Evolutionary conservation across 2,888 invertebrate genomes (phyloP).

Genomic region (Acleris holmiana): DNA sequence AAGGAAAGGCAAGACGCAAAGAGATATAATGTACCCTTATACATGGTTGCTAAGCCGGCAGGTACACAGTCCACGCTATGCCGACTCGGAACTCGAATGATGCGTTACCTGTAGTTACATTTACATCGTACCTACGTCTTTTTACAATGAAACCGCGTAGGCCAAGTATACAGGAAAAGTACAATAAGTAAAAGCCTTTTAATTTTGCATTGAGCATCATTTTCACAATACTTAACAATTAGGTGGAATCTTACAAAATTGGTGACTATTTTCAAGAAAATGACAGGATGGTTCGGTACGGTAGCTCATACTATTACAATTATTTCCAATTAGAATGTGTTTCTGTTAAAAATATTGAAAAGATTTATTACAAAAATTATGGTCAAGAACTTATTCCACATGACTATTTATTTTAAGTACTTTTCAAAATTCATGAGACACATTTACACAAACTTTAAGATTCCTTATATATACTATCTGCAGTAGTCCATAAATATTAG

Average conservation of each 20-base stretch:
- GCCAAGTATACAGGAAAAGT: conserved; percentile 21
- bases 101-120: conserved; percentile 3
- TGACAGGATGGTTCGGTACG: conserved; percentile 64
- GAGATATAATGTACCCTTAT: background rate
- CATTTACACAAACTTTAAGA: conserved; percentile 46
- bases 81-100: background rate
- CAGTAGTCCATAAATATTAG: conserved; percentile 50
- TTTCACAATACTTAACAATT: conserved; percentile 33
- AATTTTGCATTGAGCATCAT: conserved; percentile 35
- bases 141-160: conserved; percentile 5
- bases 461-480: conserved; percentile 33
- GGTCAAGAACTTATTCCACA: conserved; percentile 33
- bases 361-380: conserved; percentile 40
- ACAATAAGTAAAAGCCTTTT: conserved; percentile 31
- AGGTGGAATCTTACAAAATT: conserved; percentile 39
- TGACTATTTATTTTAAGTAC: conserved; percentile 64
- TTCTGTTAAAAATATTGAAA: conserved; percentile 45
- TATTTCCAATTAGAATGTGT: conserved; percentile 53
- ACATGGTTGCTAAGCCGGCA: background rate
- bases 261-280: conserved; percentile 55
- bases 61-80: background rate
- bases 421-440: conserved; percentile 55
- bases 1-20: background rate
- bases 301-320: conserved; percentile 63
- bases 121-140: conserved; percentile 18